phyloP scores from a whole-genome alignment of 2,888 invertebrate species.

The Zele albiditarsus region DNA sequence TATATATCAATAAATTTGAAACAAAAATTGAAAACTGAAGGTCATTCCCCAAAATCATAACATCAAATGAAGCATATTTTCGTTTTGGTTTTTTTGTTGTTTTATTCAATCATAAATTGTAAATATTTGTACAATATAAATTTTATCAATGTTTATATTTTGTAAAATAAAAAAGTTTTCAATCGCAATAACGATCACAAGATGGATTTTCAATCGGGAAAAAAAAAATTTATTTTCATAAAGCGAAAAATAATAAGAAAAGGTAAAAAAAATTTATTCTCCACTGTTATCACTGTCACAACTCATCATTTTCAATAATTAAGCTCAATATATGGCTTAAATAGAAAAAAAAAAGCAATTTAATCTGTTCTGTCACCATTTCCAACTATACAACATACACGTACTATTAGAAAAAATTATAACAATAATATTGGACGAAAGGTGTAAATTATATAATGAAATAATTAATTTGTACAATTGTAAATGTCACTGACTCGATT shows the following conservation, averaged over 20 bases:
- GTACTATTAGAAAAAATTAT: background rate
- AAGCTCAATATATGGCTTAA: background rate
- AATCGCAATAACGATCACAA: background rate
- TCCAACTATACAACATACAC: background rate
- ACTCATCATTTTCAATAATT: background rate
- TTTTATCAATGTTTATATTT: background rate
- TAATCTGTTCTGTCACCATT: background rate
- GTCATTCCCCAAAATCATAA: conserved; percentile 48
- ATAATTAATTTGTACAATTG: conserved; percentile 48
- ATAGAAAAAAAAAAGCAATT: background rate
- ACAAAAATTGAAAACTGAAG: conserved; percentile 20
- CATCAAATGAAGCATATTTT: conserved; percentile 15
- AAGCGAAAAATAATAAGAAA: background rate
- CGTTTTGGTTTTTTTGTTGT: background rate
- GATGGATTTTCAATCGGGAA: background rate
- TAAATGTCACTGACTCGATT: conserved; percentile 34
- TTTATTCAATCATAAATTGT: conserved; percentile 28
- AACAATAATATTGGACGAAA: background rate
- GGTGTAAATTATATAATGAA: conserved; percentile 35
- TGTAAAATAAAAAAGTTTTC: background rate
- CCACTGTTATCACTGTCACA: background rate
- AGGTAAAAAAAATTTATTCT: background rate
- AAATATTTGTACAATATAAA: conserved; percentile 2
- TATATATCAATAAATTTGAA: background rate
- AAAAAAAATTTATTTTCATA: background rate